phyloP scores from a whole-genome alignment of 2,797 vertebrate species.

The Hemitrygon akajei region DNA sequence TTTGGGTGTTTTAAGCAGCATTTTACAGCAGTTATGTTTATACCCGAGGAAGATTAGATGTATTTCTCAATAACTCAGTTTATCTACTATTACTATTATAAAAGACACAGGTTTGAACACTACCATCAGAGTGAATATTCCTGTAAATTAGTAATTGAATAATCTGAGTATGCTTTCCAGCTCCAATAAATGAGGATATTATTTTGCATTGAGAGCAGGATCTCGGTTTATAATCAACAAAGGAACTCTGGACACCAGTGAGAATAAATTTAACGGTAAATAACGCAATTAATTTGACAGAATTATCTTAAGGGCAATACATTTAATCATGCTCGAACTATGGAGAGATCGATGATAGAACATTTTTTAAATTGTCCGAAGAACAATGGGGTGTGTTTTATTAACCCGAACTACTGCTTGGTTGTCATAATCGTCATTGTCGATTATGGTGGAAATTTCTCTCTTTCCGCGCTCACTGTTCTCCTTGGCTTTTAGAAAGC shows the following conservation, averaged over 20 bases:
- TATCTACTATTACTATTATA: background rate
- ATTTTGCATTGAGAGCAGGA: background rate
- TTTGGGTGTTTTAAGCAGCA: background rate
- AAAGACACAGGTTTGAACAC: background rate
- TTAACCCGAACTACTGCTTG: background rate
- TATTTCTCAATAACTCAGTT: background rate
- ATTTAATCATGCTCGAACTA: background rate
- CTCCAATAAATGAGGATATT: background rate
- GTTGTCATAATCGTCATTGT: background rate
- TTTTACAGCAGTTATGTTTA: background rate
- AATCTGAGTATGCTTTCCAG: background rate
- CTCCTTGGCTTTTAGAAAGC: too few species aligned
- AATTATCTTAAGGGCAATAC: background rate
- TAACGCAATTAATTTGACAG: background rate
- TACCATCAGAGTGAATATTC: background rate
- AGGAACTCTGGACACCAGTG: background rate
- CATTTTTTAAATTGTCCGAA: background rate
- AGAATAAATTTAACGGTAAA: background rate
- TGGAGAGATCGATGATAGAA: background rate
- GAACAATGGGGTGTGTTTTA: too few species aligned
- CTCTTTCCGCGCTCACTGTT: background rate
- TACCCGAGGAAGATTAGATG: background rate
- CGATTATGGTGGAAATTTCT: background rate
- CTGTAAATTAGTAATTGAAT: background rate
- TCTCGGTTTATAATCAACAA: background rate